These are phyloP conservation scores for Venturia canescens DNA, from an alignment of 1,140 invertebrate genomes.

Conservation along the genomic window DNA sequence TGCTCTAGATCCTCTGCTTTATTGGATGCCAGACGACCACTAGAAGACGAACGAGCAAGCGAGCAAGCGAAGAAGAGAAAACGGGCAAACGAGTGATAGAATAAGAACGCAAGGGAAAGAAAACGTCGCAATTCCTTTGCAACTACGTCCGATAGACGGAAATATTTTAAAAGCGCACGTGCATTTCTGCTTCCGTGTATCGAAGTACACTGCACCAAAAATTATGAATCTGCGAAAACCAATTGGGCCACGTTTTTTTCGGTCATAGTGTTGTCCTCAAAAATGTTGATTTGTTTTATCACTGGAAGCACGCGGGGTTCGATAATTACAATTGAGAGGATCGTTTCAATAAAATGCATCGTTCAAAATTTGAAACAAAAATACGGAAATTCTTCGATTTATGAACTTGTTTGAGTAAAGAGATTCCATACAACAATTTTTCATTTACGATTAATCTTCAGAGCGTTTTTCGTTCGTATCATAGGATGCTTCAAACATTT, in stretches of 20 bases:
- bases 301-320: too few species aligned
- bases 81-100: neutral
- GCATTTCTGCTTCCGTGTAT: neutral
- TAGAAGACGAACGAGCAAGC: neutral
- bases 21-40: constrained; percentile 10
- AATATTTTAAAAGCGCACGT: constrained; percentile 13
- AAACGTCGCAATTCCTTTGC: neutral
- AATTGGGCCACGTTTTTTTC: neutral
- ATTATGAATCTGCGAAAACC: neutral
- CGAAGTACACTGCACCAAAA: neutral
- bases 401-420: neutral
- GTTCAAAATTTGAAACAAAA: neutral
- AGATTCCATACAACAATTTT: neutral
- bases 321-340: too few species aligned
- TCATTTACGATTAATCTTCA: neutral
- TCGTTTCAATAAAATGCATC: too few species aligned
- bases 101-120: constrained; percentile 12
- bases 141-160: constrained; percentile 9
- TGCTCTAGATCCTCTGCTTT: constrained; percentile 17
- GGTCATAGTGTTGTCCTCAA: neutral
- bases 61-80: neutral
- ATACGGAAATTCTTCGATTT: neutral
- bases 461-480: neutral
- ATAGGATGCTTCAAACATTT: neutral
- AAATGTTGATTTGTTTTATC: too few species aligned